Conservation (phyloP, 2,113 vertebrate genomes). For the Paramisgurnus dabryanus region DNA sequence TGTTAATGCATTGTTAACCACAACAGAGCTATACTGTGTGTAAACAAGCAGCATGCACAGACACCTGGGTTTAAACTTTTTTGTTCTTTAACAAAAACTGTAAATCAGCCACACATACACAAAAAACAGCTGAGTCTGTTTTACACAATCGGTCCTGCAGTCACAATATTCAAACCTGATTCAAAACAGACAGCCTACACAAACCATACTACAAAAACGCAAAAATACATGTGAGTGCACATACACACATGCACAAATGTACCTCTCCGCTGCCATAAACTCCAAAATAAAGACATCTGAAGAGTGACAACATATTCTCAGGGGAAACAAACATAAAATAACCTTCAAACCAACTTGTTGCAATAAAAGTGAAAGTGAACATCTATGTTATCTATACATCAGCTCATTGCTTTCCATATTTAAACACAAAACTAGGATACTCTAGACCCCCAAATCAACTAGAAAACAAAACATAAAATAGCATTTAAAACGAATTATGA, state of each 20-base stretch:
- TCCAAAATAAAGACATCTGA: slow-evolving; percentile 39
- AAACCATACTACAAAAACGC: neutral
- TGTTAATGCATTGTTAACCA: neutral
- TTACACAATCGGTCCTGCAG: neutral
- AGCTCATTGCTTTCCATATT: too few species aligned
- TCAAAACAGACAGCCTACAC: neutral
- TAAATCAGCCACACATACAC: neutral
- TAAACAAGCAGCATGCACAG: slow-evolving; percentile 35
- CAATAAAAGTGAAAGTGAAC: neutral
- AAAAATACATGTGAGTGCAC: slow-evolving; percentile 15
- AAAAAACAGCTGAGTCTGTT: neutral
- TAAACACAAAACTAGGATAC: too few species aligned
- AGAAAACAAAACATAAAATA: too few species aligned
- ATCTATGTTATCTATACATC: neutral
- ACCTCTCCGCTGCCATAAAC: slow-evolving; percentile 41
- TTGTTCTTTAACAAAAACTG: slow-evolving; percentile 17
- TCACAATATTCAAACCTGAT: neutral
- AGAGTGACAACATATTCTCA: slow-evolving; percentile 17
- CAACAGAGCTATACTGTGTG: neutral
- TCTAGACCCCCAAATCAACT: too few species aligned
- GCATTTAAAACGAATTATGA: too few species aligned
- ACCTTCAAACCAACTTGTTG: neutral
- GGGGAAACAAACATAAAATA: neutral
- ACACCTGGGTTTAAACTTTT: slow-evolving; percentile 26
- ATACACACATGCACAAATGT: slow-evolving; percentile 34